Evolutionary conservation across 2,888 invertebrate species (phyloP).

Genomic region (Cheilosia grossa): DNA sequence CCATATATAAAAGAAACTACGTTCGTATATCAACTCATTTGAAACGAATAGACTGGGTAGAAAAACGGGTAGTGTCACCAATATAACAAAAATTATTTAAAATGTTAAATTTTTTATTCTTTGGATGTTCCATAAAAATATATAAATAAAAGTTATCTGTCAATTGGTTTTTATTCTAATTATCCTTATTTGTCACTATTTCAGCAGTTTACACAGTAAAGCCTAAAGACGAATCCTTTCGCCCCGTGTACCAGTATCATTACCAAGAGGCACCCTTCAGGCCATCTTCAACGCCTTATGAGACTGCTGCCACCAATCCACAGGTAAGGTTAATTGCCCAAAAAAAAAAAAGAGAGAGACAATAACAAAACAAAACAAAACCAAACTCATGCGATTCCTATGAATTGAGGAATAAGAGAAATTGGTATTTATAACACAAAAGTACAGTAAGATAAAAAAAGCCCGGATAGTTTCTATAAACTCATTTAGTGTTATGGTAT

Average conservation of each 20-base stretch:
- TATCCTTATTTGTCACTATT: not conserved
- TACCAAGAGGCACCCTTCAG: conserved; percentile 69
- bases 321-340: conserved; percentile 76
- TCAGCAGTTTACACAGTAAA: conserved; percentile 64
- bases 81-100: no score
- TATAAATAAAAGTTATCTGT: not conserved
- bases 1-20: no score
- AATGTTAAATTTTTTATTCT: no score
- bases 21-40: no score
- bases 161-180: not conserved
- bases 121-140: no score
- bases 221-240: conserved; percentile 78
- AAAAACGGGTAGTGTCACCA: no score
- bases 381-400: no score
- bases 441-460: not conserved
- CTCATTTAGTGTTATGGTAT: no score
- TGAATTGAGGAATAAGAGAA: not conserved
- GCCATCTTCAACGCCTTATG: conserved; percentile 78
- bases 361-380: no score
- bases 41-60: no score
- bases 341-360: not conserved
- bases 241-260: conserved; percentile 77
- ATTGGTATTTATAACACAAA: not conserved
- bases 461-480: not conserved
- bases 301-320: conserved; percentile 77